Evolutionary conservation across 2,888 invertebrate species (phyloP), one percentile per base, ranked within the genome.

Genomic region (Smittia aterrima): DNA sequence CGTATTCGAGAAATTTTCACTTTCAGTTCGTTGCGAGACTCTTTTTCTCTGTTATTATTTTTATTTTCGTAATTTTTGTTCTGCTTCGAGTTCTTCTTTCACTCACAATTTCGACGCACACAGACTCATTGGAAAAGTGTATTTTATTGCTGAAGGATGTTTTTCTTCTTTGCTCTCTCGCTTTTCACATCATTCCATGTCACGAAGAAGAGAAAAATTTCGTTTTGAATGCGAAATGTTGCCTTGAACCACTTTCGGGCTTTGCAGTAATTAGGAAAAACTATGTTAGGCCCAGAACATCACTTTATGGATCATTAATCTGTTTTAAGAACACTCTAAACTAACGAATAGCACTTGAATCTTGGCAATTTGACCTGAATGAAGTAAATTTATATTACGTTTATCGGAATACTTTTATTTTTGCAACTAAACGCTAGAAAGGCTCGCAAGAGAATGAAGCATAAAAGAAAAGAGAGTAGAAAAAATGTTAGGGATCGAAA

Each of bases 391-490:
- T 32, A 68, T 41, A 68, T 68, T 47, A 68, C 25, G 41, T 67
- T 41, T 67, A 20, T 22, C 16, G 47, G 16, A 47, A 47, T n/a
- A 47, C 16, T 13, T 40, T 40, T 41, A 38, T 68, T 67, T 68
- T 68, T 47, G 68, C 68, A 68, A 68, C 68, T 68, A 68, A 68
- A 68, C 68, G 22, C 68, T 68, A 68, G 68, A 68, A 68, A 68
- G 68, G 68, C 47, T 68, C 68, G 41, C 68, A 40, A 68, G 40
- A 41, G 68, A 68, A 66, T 66, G 68, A 68, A 68, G 32, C 68
- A 68, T 68, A 47, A 68, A 68, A 68, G 38, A 32, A 20, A 3
- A 24, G 27, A 66, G 66, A 66, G 18, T n/a, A 1, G 7, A 38
- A 38, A 66, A 66, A 66, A 32, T 47, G 27, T 68, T 68, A 68